These are phyloP conservation scores for Amphipoea oculea DNA, from an alignment of 2,888 invertebrate genomes.

Conservation along the genomic window DNA sequence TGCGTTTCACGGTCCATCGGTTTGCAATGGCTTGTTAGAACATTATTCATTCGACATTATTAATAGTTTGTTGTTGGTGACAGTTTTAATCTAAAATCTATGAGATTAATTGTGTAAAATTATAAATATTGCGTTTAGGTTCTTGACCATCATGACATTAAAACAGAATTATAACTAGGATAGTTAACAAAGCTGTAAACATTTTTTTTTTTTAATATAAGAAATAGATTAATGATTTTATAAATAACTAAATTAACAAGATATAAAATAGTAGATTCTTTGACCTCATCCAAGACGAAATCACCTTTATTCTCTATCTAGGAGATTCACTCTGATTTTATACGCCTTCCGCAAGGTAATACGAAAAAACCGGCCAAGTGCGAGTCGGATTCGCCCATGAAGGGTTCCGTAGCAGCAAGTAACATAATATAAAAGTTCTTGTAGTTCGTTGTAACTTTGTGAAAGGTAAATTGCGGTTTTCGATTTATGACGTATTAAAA, in stretches of 20 bases:
- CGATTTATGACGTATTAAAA: too few relatives aligned
- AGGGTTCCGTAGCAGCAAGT: too few relatives aligned
- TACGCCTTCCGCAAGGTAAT: neutral
- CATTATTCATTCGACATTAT: conserved; percentile 43
- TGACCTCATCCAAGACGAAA: neutral
- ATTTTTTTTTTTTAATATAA: neutral
- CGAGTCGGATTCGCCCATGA: too few relatives aligned
- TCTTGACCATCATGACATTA: neutral
- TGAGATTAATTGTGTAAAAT: neutral
- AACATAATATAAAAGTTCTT: too few relatives aligned
- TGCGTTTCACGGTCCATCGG: conserved; percentile 38
- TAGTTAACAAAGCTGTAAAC: neutral
- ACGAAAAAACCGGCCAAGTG: too few relatives aligned
- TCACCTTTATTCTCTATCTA: neutral
- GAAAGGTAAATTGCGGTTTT: too few relatives aligned
- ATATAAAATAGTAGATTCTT: neutral
- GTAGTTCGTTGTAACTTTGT: too few relatives aligned
- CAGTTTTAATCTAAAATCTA: conserved; percentile 13
- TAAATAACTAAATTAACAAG: neutral
- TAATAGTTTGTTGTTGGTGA: conserved; percentile 27
- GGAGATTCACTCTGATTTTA: neutral
- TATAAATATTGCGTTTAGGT: neutral
- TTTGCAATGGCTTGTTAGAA: conserved; percentile 39
- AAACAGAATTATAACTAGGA: neutral
- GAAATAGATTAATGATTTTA: neutral